Percentiles rank a stretch among this genome's conserved stretches.
Conservation (phyloP, 1,140 invertebrate genomes). For the Paraescarpia echinospica region DNA sequence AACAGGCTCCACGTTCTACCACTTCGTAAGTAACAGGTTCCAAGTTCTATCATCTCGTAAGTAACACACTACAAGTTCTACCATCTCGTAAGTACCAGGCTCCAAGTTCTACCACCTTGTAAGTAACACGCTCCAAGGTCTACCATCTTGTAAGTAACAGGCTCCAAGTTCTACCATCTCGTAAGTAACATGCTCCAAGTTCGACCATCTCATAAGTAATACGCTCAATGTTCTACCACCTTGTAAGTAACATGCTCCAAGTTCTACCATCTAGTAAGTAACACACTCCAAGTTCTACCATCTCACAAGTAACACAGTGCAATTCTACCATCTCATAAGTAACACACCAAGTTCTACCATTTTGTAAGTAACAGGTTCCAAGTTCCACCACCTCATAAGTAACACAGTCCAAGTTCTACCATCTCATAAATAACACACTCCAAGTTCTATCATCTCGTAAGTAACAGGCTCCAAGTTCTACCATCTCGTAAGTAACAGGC, state of each 20-base stretch:
- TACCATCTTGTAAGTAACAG: conserved; percentile 58
- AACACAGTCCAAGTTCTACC: conserved; percentile 42
- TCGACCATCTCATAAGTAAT: too few species aligned
- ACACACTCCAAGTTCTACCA: conserved; percentile 46
- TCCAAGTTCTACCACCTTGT: too few species aligned
- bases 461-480: too few species aligned
- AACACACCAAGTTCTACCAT: too few species aligned
- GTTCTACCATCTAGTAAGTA: conserved; percentile 59
- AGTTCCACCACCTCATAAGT: conserved; percentile 59
- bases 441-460: too few species aligned
- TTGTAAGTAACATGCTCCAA: conserved; percentile 39
- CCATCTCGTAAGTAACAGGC: conserved; percentile 54
- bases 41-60: conserved; percentile 57
- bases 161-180: conserved; percentile 52
- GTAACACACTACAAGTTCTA: conserved; percentile 23
- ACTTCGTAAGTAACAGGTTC: conserved; percentile 51
- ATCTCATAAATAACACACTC: conserved; percentile 51
- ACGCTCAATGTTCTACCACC: too few species aligned
- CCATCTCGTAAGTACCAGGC: too few species aligned
- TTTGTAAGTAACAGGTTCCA: conserved; percentile 57
- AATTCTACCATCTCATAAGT: too few species aligned
- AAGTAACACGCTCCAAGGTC: conserved; percentile 45
- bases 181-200: conserved; percentile 41
- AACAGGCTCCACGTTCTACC: conserved; percentile 62
- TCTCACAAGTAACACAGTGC: conserved; percentile 47